phyloP scores from a whole-genome alignment of 1,140 invertebrate genomes.

The Mamestra configurata region DNA sequence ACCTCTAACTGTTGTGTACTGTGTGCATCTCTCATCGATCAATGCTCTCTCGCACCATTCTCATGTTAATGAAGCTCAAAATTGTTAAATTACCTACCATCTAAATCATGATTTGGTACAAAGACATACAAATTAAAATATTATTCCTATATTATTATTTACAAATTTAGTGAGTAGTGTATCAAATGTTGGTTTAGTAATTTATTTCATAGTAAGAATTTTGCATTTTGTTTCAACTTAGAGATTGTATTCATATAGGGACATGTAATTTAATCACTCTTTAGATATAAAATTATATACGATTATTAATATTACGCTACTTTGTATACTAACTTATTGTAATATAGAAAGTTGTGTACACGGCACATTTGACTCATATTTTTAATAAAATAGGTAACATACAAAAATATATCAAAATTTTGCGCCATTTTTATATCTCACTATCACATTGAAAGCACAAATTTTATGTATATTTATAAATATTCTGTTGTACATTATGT shows the following conservation, averaged over 20 bases:
- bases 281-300: conserved; percentile 73
- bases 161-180: conserved; percentile 76
- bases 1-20: conserved; percentile 59
- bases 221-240: conserved; percentile 77
- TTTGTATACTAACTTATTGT: conserved; percentile 43
- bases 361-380: conserved; percentile 37
- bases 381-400: conserved; percentile 21
- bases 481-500: conserved; percentile 74
- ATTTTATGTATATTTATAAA: conserved; percentile 58
- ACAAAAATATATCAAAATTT: conserved; percentile 45
- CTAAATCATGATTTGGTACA: conserved; percentile 81
- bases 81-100: conserved; percentile 68
- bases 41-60: conserved; percentile 55
- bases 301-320: conserved; percentile 34
- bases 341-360: conserved; percentile 35
- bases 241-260: conserved; percentile 72
- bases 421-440: conserved; percentile 41
- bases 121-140: conserved; percentile 85
- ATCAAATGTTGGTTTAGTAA: conserved; percentile 73
- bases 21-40: conserved; percentile 52
- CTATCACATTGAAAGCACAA: conserved; percentile 44
- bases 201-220: conserved; percentile 81
- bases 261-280: conserved; percentile 72
- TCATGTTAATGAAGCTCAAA: conserved; percentile 66
- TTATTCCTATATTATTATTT: conserved; percentile 78